Conservation (phyloP, 2,797 vertebrate species). For the Rhabdomys pumilio region DNA sequence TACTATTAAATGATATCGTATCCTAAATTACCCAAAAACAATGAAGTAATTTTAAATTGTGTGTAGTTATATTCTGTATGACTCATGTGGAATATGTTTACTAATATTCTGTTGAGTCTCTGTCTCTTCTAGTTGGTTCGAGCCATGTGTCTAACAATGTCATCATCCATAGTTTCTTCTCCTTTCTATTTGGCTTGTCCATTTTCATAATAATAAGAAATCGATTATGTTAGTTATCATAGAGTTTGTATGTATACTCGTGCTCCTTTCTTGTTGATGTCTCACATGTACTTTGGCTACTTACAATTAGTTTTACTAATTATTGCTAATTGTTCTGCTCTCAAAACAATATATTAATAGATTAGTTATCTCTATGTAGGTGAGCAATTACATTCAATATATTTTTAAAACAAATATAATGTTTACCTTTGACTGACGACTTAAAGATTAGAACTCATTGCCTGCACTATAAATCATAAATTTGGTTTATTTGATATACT, state of each 20-base stretch:
- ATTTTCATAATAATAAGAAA: background rate
- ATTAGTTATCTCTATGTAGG: background rate
- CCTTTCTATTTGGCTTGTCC: background rate
- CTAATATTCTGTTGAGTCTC: background rate
- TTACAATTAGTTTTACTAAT: background rate
- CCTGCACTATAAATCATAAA: background rate
- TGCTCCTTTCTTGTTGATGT: background rate
- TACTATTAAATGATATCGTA: background rate
- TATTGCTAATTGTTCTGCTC: background rate
- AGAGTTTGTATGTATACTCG: background rate
- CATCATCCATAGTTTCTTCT: background rate
- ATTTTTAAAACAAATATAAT: conserved; percentile 1
- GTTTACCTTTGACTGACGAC: background rate
- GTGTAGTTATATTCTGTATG: background rate
- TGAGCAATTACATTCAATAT: background rate
- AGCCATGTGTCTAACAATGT: background rate
- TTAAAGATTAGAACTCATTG: background rate
- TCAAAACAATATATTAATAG: background rate
- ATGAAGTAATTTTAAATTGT: background rate
- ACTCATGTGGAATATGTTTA: background rate
- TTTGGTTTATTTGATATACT: background rate
- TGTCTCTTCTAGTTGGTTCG: background rate
- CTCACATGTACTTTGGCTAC: background rate
- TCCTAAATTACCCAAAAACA: background rate
- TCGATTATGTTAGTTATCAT: background rate